Base-by-base conservation (phyloP, 2,797 vertebrate genomes). In the Rousettus madagascariensis region DNA sequence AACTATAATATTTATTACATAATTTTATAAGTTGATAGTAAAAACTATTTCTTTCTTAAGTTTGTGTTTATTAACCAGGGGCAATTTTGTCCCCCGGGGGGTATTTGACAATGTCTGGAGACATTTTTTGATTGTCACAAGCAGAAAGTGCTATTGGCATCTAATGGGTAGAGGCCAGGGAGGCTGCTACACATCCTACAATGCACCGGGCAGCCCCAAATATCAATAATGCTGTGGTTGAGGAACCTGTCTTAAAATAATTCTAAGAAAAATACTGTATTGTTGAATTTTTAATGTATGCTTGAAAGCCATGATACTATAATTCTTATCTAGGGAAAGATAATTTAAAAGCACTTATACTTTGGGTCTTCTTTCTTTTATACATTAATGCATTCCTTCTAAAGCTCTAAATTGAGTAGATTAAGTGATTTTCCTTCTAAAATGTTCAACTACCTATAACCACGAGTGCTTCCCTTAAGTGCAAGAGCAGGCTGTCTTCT, bases 231-330 rank as follows among this genome's bases (percentile, higher is more conserved):
- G 28, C 28, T 41, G 41, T 36, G 84, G 7, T 24, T 84, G 66
- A 93, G 33, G 75, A 96, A 86, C 0, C 7, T 51, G 22, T 43
- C 43, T 90, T 96, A 93, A 94, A 95, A 96, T 85, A 59, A 94
- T 92, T 93, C 59, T 16, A 84, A 57, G 33, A 53, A 95, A 95
- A 93, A 63, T 41, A 55, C 69, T 61, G 8, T 71, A 95, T 75
- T 93, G 61, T 96, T 96, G 80, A 94, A 94, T 93, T 87, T 97
- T 97, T 96, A 97, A 97, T 96, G 77, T 46, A 24, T 92, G 11
- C 78, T 95, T 97, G 59, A 97, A 97, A 96, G 88, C 53, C 49
- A 93, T 41, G 38, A 61, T 55, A 69, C 69, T 96, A 61, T 93
- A 96, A 90, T 88, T 97, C 96, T 96, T 93, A 95, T 86, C 41